Evolutionary conservation across 2,888 invertebrate genomes (phyloP).

Genomic region (Drosophila mercatorum): DNA sequence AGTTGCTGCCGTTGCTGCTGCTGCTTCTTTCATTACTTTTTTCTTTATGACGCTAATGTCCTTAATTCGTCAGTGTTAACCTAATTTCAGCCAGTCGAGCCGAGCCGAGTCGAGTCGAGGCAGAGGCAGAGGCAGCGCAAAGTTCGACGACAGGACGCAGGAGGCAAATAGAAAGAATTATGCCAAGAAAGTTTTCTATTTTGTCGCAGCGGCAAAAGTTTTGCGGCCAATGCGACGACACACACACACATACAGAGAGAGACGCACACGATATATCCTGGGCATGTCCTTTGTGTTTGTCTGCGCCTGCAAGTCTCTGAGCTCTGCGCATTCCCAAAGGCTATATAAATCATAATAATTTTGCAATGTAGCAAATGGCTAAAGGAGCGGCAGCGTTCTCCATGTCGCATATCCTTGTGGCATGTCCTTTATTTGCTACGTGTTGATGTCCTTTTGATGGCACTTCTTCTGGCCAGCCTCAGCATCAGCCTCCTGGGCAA

Average conservation of each 20-base stretch:
- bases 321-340: slow-evolving; percentile 79
- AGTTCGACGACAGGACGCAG: slow-evolving; percentile 43
- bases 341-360: slow-evolving; percentile 80
- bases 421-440: slow-evolving; percentile 82
- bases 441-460: slow-evolving; percentile 81
- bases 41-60: slow-evolving; percentile 81
- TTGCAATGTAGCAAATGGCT: slow-evolving; percentile 79
- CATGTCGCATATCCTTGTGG: slow-evolving; percentile 78
- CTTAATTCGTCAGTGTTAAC: slow-evolving; percentile 81
- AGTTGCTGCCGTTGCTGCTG: slow-evolving; percentile 38
- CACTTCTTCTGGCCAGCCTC: slow-evolving; percentile 57
- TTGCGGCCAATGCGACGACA: slow-evolving; percentile 78
- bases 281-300: slow-evolving; percentile 75
- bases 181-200: slow-evolving; percentile 81
- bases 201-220: slow-evolving; percentile 77
- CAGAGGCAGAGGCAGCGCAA: slow-evolving; percentile 35
- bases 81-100: slow-evolving; percentile 68
- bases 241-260: slow-evolving; percentile 23
- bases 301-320: slow-evolving; percentile 51
- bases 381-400: slow-evolving; percentile 57
- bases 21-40: slow-evolving; percentile 78
- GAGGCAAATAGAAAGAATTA: slow-evolving; percentile 71
- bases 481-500: slow-evolving; percentile 62
- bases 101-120: slow-evolving; percentile 23
- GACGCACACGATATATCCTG: slow-evolving; percentile 30